Conservation (phyloP, 35 echinoderm and acorn worm species). For the Holothuria glaberrima region DNA sequence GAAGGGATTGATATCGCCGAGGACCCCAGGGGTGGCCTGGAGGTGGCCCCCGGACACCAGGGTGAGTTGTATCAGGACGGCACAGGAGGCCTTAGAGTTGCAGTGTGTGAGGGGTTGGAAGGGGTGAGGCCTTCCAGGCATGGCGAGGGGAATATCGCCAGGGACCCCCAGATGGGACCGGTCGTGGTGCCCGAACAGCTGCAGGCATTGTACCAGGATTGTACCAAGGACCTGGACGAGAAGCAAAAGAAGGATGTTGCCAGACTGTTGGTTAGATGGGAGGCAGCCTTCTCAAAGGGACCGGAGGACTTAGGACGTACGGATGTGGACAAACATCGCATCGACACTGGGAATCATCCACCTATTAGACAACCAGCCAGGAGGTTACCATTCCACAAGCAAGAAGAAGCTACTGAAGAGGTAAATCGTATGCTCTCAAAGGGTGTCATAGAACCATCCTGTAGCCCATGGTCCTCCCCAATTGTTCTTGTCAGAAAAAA, state of each 20-base stretch:
- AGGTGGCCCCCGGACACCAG: too few species aligned
- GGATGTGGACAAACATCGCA: background rate
- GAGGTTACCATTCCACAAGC: conserved; percentile 31
- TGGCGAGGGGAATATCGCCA: conserved; percentile 7
- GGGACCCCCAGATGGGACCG: background rate
- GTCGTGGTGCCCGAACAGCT: conserved; percentile 22
- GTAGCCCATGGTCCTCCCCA: conserved; percentile 68
- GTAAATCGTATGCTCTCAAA: conserved; percentile 1
- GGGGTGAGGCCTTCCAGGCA: background rate
- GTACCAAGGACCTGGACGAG: background rate
- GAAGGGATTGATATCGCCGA: too few species aligned
- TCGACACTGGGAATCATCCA: conserved; percentile 8
- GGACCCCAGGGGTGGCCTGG: too few species aligned
- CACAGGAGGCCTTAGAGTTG: too few species aligned
- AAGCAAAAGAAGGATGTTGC: too few species aligned
- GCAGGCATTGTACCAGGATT: conserved; percentile 7
- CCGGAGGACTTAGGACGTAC: background rate
- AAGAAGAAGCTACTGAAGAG: conserved; percentile 19
- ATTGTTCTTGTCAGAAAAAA: conserved; percentile 62
- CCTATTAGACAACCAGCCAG: conserved; percentile 30
- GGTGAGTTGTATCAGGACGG: too few species aligned
- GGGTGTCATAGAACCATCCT: conserved; percentile 41
- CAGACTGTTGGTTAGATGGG: conserved; percentile 22
- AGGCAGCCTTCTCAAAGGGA: background rate
- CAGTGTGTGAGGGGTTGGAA: too few species aligned